Evolutionary conservation across 64 coral and sea anemone species (phyloP).

Genomic region (Cladopsammia gracilis): DNA sequence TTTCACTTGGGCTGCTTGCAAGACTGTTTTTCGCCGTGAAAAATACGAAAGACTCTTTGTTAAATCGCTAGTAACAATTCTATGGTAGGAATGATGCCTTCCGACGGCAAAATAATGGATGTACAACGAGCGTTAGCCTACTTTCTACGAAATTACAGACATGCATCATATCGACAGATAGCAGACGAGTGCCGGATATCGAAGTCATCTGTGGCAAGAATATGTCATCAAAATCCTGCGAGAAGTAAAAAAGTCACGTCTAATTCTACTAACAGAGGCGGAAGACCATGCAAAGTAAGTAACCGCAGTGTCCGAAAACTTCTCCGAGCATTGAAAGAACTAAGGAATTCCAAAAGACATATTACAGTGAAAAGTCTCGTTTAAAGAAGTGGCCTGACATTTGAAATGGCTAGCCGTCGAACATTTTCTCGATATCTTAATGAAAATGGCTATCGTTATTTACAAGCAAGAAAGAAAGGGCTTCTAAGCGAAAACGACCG

Average conservation of each 20-base stretch:
- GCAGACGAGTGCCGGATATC: constrained; percentile 29
- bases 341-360: constrained; percentile 8
- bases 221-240: neutral
- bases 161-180: constrained; percentile 32
- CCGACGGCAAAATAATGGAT: neutral
- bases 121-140: constrained; percentile 3
- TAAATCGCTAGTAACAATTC: too few relatives aligned
- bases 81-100: too few relatives aligned
- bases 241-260: neutral
- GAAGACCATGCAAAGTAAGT: constrained; percentile 47
- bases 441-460: constrained; percentile 14
- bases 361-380: constrained; percentile 46
- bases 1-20: too few relatives aligned
- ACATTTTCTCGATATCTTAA: constrained; percentile 47
- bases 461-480: constrained; percentile 43
- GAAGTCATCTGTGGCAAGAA: constrained; percentile 22
- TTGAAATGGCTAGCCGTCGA: constrained; percentile 5
- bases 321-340: neutral
- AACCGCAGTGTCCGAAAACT: neutral
- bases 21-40: too few relatives aligned
- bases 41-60: too few relatives aligned
- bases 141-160: constrained; percentile 19
- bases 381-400: constrained; percentile 8
- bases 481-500: constrained; percentile 9
- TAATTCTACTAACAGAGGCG: neutral